A percentile compares a stretch with the other conserved stretches of the same genome.
Conservation (phyloP, 2,113 vertebrate genomes). For the Gulo gulo region DNA sequence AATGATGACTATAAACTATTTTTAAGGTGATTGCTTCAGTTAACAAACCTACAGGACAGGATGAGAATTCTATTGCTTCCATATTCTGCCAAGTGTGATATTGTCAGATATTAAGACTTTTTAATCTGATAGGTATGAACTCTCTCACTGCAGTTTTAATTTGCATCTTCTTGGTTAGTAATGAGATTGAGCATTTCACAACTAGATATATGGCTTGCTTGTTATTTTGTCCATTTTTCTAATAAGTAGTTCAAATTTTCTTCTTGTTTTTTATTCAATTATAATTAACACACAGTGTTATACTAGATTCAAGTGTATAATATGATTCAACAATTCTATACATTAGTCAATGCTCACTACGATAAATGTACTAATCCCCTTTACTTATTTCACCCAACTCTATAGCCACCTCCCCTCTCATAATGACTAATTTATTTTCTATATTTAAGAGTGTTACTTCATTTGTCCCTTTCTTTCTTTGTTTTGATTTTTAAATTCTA, state of each 20-base stretch:
- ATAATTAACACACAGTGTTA: not conserved
- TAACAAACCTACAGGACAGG: not conserved
- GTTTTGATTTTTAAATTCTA: not conserved
- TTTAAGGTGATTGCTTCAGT: not conserved
- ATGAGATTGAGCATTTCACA: not conserved
- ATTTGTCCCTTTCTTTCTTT: not conserved
- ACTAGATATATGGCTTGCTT: not conserved
- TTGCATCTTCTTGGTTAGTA: not conserved
- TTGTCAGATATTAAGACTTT: not conserved
- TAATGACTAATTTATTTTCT: not conserved
- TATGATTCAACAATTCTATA: not conserved
- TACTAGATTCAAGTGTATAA: not conserved
- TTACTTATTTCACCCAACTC: not conserved
- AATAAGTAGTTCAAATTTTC: not conserved
- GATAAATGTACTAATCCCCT: not conserved
- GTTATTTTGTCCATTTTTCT: not conserved
- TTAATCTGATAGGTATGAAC: not conserved
- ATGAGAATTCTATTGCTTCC: not conserved
- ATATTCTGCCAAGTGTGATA: not conserved
- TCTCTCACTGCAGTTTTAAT: not conserved
- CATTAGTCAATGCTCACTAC: not conserved
- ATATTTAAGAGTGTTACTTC: not conserved
- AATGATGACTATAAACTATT: not conserved
- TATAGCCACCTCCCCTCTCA: not conserved
- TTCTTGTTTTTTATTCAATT: not conserved